Evolutionary conservation across 2,797 vertebrate genomes (phyloP).

Genomic region (Echeneis naucrates): DNA sequence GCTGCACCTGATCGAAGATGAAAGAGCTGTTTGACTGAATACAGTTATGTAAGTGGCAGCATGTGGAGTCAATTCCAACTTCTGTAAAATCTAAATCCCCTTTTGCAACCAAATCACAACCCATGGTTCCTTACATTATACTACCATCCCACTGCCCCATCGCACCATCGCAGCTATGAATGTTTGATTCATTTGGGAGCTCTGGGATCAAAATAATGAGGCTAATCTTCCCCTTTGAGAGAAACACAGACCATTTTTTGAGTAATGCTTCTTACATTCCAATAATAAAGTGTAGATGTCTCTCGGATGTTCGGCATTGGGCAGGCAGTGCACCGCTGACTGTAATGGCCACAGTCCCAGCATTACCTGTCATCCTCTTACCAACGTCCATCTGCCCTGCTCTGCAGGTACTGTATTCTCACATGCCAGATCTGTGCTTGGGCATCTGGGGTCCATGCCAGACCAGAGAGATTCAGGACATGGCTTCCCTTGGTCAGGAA

Average conservation of each 20-base stretch:
- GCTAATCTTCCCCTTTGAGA: constrained; percentile 42
- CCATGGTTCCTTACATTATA: constrained; percentile 18
- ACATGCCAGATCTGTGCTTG: constrained; percentile 67
- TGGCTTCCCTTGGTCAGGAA: constrained; percentile 81
- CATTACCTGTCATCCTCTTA: constrained; percentile 71
- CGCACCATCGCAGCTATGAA: constrained; percentile 23
- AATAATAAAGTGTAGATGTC: constrained; percentile 37
- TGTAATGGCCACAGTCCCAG: constrained; percentile 54
- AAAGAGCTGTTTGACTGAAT: constrained; percentile 50
- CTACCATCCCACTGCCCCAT: background rate
- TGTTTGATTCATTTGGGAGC: constrained; percentile 28
- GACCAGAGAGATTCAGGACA: constrained; percentile 77
- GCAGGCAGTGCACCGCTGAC: constrained; percentile 31
- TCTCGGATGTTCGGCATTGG: constrained; percentile 39
- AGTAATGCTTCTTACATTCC: constrained; percentile 40
- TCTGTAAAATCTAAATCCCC: constrained; percentile 50
- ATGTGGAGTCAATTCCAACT: constrained; percentile 43
- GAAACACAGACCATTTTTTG: constrained; percentile 39
- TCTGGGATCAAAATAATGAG: constrained; percentile 31
- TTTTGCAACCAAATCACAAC: constrained; percentile 37
- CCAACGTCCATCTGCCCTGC: constrained; percentile 73
- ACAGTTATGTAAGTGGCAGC: constrained; percentile 51
- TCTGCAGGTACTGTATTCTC: constrained; percentile 65
- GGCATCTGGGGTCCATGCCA: constrained; percentile 60
- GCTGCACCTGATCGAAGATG: constrained; percentile 58